Evolutionary conservation across 1,140 invertebrate genomes (phyloP).

Genomic region (Drosophila teissieri): DNA sequence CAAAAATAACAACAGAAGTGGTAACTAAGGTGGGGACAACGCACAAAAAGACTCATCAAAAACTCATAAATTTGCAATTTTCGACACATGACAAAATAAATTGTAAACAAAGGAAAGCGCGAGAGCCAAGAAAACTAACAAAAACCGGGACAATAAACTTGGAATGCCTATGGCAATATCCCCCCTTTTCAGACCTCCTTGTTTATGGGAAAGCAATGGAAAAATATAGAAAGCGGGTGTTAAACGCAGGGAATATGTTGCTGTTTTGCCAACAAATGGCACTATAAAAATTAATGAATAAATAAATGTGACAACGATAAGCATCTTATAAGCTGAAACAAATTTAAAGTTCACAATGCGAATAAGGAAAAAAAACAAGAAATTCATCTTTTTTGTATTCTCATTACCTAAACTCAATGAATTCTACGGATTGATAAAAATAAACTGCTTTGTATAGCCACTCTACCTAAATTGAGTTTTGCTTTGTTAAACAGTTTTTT

Average conservation of each 20-base stretch:
- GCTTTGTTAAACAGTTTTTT: constrained; percentile 17
- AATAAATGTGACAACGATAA: not conserved
- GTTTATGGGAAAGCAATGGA: constrained; percentile 17
- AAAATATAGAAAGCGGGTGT: constrained; percentile 13
- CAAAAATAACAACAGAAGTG: constrained; percentile 34
- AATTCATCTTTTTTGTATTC: not conserved
- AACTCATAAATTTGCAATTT: constrained; percentile 82
- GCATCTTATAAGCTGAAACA: not conserved
- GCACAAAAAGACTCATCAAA: constrained; percentile 80
- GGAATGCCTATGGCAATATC: constrained; percentile 30
- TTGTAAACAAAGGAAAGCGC: constrained; percentile 70
- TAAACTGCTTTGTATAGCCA: constrained; percentile 9
- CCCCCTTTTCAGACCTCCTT: constrained; percentile 6
- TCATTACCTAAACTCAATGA: not conserved
- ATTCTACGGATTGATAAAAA: not conserved
- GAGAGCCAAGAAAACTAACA: constrained; percentile 25
- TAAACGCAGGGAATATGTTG: not conserved
- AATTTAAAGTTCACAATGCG: not conserved
- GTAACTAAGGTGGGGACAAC: constrained; percentile 32
- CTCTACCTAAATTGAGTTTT: constrained; percentile 21
- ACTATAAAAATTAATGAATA: not conserved
- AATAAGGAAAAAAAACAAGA: not conserved
- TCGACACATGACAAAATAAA: constrained; percentile 82
- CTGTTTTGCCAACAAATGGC: not conserved
- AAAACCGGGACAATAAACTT: constrained; percentile 50